Base-by-base conservation (phyloP, 2,797 vertebrate species). In the Gymnothorax reevesii region DNA sequence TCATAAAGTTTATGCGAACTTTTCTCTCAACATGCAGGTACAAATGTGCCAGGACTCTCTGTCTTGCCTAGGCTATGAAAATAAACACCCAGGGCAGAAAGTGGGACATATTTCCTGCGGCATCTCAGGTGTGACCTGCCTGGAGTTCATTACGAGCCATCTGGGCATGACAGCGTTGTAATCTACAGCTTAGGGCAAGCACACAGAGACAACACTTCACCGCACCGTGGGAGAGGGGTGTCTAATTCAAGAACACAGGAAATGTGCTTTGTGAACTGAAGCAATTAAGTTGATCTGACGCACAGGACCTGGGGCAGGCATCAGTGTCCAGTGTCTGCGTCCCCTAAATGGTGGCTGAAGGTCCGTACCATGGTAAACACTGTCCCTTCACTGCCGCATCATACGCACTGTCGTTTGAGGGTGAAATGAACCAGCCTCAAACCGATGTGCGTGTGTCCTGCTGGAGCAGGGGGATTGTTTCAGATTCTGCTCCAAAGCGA, bases 361-460 rank as follows among this genome's bases (percentile, higher is more conserved):
- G 94, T 93, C 92, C 89, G 87, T 90, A 90, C 92, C 92, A 93
- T 92, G 92, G 88, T 90, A 91, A 88, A 88, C 92, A 85, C 88
- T 88, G 89, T 49, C 71, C 33, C 91, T 88, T 91, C 89, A 88
- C 90, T 91, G 90, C 92, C 91, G 94, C 94, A 94, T 82, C 86
- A 94, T 95, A 95, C 95, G 93, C 89, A 92, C 91, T 12, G 20
- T 27, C 93, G 93, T 92, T 94, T 94, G 92, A 94, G 94, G 94
- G 93, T 94, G 94, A 95, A 92, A 92, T 87, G 77, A 92, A 89
- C 93, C 94, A 95, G 94, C 95, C 95, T 95, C 90, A 93, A 87
- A 90, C 89, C 90, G 92, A 91, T 91, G 90, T 89, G 86, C 90
- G 88, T 42, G 92, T 89, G 90, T 89, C 91, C 89, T 71, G 88